Evolutionary conservation across 2,797 vertebrate species (phyloP).

Genomic region (Girardinus metallicus): DNA sequence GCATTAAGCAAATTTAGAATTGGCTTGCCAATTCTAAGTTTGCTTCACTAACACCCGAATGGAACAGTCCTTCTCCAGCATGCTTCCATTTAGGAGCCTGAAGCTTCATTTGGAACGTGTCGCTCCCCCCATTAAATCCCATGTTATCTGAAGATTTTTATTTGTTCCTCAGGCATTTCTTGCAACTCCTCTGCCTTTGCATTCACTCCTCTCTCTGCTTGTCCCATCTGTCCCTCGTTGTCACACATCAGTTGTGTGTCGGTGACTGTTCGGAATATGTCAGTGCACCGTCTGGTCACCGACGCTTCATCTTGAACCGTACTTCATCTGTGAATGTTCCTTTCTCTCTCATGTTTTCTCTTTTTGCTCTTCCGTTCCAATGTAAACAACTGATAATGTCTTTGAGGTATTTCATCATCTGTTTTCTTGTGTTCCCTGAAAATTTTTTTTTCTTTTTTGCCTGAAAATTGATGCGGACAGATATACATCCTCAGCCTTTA

Average conservation of each 20-base stretch:
- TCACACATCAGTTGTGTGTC: constrained; percentile 56
- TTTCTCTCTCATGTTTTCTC: constrained; percentile 14
- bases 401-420: constrained; percentile 47
- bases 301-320: constrained; percentile 20
- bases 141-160: constrained; percentile 6
- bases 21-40: not conserved
- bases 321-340: constrained; percentile 27
- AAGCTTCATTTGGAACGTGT: constrained; percentile 1
- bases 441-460: not conserved
- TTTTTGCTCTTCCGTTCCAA: constrained; percentile 3
- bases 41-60: not conserved
- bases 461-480: constrained; percentile 41
- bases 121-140: constrained; percentile 34
- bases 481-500: constrained; percentile 41
- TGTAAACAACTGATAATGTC: constrained; percentile 59
- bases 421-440: constrained; percentile 17
- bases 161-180: constrained; percentile 1
- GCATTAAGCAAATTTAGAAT: too few relatives aligned
- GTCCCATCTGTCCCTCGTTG: constrained; percentile 49
- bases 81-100: not conserved
- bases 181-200: constrained; percentile 24
- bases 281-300: constrained; percentile 50
- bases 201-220: constrained; percentile 35
- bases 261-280: constrained; percentile 51
- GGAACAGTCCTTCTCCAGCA: not conserved